Evolutionary conservation across 2,888 invertebrate genomes (phyloP).

Genomic region (Papilio elwesi): DNA sequence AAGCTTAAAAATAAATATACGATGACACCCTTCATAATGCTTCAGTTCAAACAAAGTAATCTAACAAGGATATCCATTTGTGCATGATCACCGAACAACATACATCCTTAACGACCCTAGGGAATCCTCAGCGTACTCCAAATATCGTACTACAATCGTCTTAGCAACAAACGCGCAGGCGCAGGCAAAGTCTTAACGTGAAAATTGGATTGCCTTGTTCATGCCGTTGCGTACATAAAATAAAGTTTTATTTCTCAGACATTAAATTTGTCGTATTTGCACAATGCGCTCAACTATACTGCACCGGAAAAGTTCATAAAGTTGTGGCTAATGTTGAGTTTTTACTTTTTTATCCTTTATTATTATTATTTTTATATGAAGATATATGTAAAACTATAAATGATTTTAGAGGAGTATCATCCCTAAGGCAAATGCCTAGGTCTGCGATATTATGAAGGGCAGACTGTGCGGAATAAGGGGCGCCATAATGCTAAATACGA

Average conservation of each 20-base stretch:
- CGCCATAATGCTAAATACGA: too few species aligned
- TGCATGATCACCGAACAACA: background rate
- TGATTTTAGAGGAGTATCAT: too few species aligned
- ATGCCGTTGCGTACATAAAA: background rate
- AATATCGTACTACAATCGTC: background rate
- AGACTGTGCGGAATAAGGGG: too few species aligned
- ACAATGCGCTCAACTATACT: constrained; percentile 14
- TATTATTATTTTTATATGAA: too few species aligned
- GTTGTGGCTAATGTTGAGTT: too few species aligned
- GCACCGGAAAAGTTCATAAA: background rate
- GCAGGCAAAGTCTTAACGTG: background rate
- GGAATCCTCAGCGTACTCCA: background rate
- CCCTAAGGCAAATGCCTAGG: too few species aligned
- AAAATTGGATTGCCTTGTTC: constrained; percentile 9
- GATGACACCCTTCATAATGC: too few species aligned
- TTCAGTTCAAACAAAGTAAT: too few species aligned
- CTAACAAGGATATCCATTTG: background rate
- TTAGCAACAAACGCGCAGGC: background rate
- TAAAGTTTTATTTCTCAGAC: constrained; percentile 7
- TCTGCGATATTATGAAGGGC: too few species aligned
- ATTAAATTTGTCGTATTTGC: constrained; percentile 8
- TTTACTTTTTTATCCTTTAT: too few species aligned
- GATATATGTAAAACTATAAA: too few species aligned
- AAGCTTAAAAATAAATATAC: too few species aligned
- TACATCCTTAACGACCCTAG: background rate